Conservation (phyloP, 2,113 vertebrate species). For the Chionis minor region DNA sequence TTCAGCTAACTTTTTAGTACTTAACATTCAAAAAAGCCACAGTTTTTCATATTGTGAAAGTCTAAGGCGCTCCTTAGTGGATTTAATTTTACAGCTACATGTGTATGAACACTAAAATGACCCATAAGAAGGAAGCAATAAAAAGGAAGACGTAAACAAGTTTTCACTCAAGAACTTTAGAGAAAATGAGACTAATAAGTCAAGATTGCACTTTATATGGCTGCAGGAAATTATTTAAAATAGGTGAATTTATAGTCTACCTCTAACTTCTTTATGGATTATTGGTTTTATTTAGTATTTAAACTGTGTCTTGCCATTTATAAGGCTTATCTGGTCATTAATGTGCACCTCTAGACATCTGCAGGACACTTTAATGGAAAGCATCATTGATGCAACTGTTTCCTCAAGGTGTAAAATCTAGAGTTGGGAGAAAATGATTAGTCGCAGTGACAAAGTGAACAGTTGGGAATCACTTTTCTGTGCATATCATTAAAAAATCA, state of each 20-base stretch:
- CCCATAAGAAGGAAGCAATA: not conserved
- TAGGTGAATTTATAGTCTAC: not conserved
- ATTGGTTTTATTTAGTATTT: constrained; percentile 48
- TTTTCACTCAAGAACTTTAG: not conserved
- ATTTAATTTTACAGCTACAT: not conserved
- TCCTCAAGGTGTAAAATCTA: constrained; percentile 79
- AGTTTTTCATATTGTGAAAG: not conserved
- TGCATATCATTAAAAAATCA: constrained; percentile 90
- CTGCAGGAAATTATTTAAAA: not conserved
- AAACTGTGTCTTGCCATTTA: not conserved
- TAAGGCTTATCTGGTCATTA: constrained; percentile 47
- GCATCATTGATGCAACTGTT: constrained; percentile 76
- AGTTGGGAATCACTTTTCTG: constrained; percentile 87
- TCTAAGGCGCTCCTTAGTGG: not conserved
- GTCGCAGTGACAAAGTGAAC: constrained; percentile 82
- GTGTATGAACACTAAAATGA: not conserved
- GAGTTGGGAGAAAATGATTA: constrained; percentile 80
- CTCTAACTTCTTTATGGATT: constrained; percentile 25
- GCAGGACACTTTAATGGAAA: constrained; percentile 69
- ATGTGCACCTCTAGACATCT: constrained; percentile 58
- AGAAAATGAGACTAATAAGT: not conserved
- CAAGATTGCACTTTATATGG: not conserved
- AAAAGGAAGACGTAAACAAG: not conserved
- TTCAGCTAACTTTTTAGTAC: not conserved
- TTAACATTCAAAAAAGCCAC: not conserved